Conservation (phyloP, 2,888 invertebrate genomes). For the Andricus quercusramuli region DNA sequence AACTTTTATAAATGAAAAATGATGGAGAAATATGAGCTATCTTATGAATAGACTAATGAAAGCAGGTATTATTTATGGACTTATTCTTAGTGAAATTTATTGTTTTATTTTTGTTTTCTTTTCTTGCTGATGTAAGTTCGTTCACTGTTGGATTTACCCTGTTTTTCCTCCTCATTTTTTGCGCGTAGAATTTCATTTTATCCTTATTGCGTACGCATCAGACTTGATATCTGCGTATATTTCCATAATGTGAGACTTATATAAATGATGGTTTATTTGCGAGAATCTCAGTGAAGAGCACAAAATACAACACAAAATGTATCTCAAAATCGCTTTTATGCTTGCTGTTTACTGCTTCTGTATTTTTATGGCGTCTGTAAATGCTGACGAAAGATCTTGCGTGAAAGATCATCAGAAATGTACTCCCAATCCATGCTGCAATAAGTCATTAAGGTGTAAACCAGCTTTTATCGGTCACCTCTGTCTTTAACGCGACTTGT, state of each 20-base stretch:
- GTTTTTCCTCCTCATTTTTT: background rate
- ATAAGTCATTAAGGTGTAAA: background rate
- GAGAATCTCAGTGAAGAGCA: background rate
- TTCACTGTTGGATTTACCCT: background rate
- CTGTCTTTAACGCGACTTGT: background rate
- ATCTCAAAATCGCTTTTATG: background rate
- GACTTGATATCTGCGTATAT: background rate
- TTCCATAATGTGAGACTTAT: background rate
- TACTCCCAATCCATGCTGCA: background rate
- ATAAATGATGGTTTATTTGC: background rate
- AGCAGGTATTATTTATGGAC: too few species aligned
- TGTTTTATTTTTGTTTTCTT: background rate
- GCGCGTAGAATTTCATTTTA: background rate
- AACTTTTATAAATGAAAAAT: too few species aligned
- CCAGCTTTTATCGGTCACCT: background rate
- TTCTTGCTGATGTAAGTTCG: background rate
- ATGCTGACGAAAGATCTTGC: background rate
- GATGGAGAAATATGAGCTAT: too few species aligned
- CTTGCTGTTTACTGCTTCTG: background rate
- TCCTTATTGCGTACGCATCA: too few species aligned
- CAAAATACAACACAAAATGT: background rate
- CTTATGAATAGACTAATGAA: too few species aligned
- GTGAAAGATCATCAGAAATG: background rate
- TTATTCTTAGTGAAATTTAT: background rate
- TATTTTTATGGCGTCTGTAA: background rate